A percentile compares a stretch with the other conserved stretches of the same genome.
These are phyloP conservation scores for Tympanuchus pallidicinctus DNA, from an alignment of 2,113 vertebrate genomes.

Conservation along the genomic window DNA sequence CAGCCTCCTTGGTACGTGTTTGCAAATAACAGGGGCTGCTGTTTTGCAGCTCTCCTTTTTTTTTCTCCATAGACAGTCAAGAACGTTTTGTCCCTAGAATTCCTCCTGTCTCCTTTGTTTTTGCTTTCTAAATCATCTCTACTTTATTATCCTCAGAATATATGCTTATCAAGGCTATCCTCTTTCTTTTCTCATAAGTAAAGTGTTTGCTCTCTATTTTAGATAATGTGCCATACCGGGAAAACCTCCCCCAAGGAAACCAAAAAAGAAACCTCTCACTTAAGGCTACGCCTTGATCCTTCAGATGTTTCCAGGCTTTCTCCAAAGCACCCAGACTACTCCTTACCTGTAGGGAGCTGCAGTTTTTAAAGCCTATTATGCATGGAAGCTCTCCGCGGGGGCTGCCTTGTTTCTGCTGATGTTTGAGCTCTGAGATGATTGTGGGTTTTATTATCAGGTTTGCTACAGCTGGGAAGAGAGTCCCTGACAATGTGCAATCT, in stretches of 20 bases:
- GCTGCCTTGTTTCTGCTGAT: slow-evolving; percentile 60
- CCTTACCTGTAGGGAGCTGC: slow-evolving; percentile 27
- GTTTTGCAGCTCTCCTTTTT: slow-evolving; percentile 42
- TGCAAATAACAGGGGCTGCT: slow-evolving; percentile 67
- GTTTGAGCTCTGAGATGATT: slow-evolving; percentile 41
- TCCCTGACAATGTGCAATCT: slow-evolving; percentile 43
- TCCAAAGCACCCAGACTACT: slow-evolving; percentile 28
- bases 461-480: slow-evolving; percentile 59
- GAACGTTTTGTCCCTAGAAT: slow-evolving; percentile 56
- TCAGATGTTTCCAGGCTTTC: slow-evolving; percentile 45
- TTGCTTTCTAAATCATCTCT: slow-evolving; percentile 15
- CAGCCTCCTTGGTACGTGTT: slow-evolving; percentile 67
- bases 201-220: not conserved
- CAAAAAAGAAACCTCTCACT: not conserved
- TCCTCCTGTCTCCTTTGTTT: slow-evolving; percentile 23
- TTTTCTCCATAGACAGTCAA: slow-evolving; percentile 29
- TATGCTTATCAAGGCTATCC: not conserved
- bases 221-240: not conserved
- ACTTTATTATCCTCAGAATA: not conserved
- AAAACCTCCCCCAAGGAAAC: not conserved
- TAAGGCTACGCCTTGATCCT: slow-evolving; percentile 34
- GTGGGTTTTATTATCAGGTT: slow-evolving; percentile 63
- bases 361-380: slow-evolving; percentile 52
- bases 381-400: slow-evolving; percentile 38
- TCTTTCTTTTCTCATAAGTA: not conserved